Evolutionary conservation across 2,888 invertebrate species (phyloP), one percentile per base, ranked within the genome.

Genomic region (Desoria tigrina): DNA sequence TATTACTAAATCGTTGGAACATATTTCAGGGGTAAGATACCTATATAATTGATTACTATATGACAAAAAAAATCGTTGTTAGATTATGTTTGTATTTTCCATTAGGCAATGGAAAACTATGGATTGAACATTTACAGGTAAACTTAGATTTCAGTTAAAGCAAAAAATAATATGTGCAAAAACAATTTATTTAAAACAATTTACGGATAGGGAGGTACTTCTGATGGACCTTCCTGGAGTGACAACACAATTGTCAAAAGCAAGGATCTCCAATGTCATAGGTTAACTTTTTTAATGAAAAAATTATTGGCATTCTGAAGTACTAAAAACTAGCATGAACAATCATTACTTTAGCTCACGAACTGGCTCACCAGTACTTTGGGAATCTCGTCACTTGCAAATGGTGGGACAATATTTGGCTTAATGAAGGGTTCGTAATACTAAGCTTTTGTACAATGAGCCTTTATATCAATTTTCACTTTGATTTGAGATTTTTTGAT

Each of bases 291-390:
- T 39, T 11, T 39, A 39, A 39, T 39, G 9, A 39, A 39, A 16
- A 9, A 16, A 39, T 39, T 11, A 39, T 39, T 16, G 16, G 39
- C 39, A 11, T 16, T 16, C 9, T 11, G 16, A 39, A 39, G 39
- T 9, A 39, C 39, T 39, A 39, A 11, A 39, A 39, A 11, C 16
- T 39, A 39, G 9, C 9, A 39, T 11, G 39, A 39, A 39, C 16
- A 39, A 49, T 49, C 11, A 49, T 18, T 7, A 56, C 61, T 62
- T 61, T 62, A 50, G 66, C 66, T 27, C 82, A 82, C 69, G 82
- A 82, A 69, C 76, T 82, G 7, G 79, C 81, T 7, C 82, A 82
- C 73, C 79, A 79, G 75, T 81, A 79, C 79, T 55, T 27, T 11
- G 55, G 55, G 3, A 64, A 64, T 18, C 39, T 64, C 9, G 59